Base-by-base conservation (phyloP, 1,140 invertebrate genomes). In the Drosophila biarmipes region DNA sequence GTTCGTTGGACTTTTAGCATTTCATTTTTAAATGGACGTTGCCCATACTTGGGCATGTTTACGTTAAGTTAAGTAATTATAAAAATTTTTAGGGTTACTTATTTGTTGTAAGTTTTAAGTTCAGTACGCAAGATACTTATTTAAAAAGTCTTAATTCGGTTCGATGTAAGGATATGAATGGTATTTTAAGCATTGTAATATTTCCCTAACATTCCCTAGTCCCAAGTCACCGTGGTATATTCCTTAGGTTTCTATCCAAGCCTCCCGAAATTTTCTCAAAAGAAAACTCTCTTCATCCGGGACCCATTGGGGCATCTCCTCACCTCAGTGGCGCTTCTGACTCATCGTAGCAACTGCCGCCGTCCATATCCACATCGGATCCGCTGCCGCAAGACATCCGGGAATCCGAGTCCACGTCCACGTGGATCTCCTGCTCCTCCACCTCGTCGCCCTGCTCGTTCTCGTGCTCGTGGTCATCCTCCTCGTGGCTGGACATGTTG, bases 381-480 rank as follows among this genome's bases (percentile, higher is more conserved):
- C 91, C 91, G 38, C 93, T 94, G 67, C 93, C 93, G 21, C 93
- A 93, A 17, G 94, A 94, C 78, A 94, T 81, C 56, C 94, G 92
- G 56, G 94, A 94, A 80, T 94, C 94, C 35, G 94, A 94, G 84
- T 94, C 94, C 10, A 92, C 90, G 63, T 92, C 91, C 69, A 94
- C 94, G 62, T 94, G 94, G 55, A 94, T 94, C 90, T 94, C 94
- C 69, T 94, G 94, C 54, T 94, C 94, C 69, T 94, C 93, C 78
- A 93, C 93, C 61, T 93, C 93, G 90, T 94, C 73, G 29, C 78
- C 80, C 15, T 84, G 77, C 58, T 86, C 80, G 43, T 68, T 79
- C 56, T 84, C 80, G 27, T 80, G 80, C 61, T 92, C 91, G 63
- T 86, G 84, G 43, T 92, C 91, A 68, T 92, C 91, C 67, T 92